Conservation (phyloP, 1,140 invertebrate species). For the Chrysomallon squamiferum region DNA sequence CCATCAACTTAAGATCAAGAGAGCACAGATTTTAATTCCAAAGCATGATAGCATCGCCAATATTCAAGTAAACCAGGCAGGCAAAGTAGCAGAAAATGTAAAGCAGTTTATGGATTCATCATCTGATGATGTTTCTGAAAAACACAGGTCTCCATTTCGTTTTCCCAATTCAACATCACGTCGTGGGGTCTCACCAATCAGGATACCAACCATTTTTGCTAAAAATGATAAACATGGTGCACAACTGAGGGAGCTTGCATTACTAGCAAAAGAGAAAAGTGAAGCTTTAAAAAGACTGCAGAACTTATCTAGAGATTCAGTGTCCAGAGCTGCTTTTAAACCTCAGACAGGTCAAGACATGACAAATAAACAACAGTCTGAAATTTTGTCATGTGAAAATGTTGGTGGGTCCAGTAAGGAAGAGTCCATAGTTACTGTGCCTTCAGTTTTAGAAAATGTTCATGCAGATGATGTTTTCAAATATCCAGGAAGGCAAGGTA, state of each 20-base stretch:
- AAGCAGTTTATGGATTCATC: conserved; percentile 29
- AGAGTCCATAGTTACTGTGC: no score
- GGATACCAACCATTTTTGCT: conserved; percentile 52
- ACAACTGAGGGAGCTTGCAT: conserved; percentile 20
- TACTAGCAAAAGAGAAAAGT: conserved; percentile 1
- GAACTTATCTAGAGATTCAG: no score
- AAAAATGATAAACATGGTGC: conserved; percentile 28
- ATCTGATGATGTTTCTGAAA: conserved; percentile 1
- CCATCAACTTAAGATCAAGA: conserved; percentile 28
- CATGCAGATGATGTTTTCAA: no score
- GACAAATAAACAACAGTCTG: no score
- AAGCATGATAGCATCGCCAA: conserved; percentile 49
- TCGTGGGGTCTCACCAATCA: conserved; percentile 41
- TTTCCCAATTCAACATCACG: conserved; percentile 39
- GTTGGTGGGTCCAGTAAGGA: no score
- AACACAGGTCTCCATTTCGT: conserved; percentile 32
- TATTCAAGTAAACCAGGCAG: conserved; percentile 40
- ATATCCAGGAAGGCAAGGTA: no score
- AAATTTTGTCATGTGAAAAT: no score
- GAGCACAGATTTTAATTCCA: conserved; percentile 35
- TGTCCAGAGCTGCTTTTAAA: no score
- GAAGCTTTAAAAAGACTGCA: no score
- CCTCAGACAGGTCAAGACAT: no score
- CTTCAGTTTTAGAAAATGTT: no score
- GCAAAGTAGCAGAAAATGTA: conserved; percentile 39